Conservation (phyloP, 2,797 vertebrate genomes). For the Sebastes oblongus region DNA sequence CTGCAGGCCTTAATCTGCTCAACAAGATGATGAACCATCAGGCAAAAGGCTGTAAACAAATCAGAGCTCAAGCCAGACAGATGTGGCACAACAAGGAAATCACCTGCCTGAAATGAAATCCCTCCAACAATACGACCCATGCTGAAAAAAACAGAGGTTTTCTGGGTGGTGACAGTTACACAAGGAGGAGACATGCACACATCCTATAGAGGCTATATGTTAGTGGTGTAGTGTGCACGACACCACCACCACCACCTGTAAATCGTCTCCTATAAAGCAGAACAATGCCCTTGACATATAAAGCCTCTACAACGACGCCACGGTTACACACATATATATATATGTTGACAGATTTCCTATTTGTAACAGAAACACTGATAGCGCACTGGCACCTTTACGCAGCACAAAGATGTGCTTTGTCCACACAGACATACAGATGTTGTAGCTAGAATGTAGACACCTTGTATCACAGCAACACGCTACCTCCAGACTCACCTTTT, state of each 20-base stretch:
- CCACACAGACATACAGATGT: slow-evolving; percentile 52
- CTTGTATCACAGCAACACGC: slow-evolving; percentile 7
- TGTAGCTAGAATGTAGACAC: background rate
- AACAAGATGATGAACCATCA: slow-evolving; percentile 9
- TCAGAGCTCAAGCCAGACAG: slow-evolving; percentile 21
- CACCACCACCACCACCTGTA: slow-evolving; percentile 62
- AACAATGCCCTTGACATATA: slow-evolving; percentile 64
- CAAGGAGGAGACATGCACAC: background rate
- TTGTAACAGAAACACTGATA: slow-evolving; percentile 19
- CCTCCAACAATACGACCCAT: slow-evolving; percentile 2
- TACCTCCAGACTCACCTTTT: slow-evolving; percentile 67
- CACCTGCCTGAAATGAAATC: slow-evolving; percentile 21
- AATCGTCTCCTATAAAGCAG: slow-evolving; percentile 11
- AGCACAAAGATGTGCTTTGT: slow-evolving; percentile 42
- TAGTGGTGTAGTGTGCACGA: background rate
- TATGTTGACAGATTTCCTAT: no score
- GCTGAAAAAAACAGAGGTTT: background rate
- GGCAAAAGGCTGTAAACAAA: slow-evolving; percentile 34
- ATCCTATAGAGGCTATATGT: background rate
- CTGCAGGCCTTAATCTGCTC: background rate
- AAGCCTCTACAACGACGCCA: slow-evolving; percentile 24
- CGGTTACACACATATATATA: background rate
- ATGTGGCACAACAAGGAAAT: slow-evolving; percentile 41
- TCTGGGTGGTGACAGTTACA: slow-evolving; percentile 4
- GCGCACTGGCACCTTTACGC: slow-evolving; percentile 51